Percentiles rank a stretch among this genome's conserved stretches.
These are phyloP conservation scores for Otis tarda DNA, from an alignment of 2,113 vertebrate species.

Conservation along the genomic window DNA sequence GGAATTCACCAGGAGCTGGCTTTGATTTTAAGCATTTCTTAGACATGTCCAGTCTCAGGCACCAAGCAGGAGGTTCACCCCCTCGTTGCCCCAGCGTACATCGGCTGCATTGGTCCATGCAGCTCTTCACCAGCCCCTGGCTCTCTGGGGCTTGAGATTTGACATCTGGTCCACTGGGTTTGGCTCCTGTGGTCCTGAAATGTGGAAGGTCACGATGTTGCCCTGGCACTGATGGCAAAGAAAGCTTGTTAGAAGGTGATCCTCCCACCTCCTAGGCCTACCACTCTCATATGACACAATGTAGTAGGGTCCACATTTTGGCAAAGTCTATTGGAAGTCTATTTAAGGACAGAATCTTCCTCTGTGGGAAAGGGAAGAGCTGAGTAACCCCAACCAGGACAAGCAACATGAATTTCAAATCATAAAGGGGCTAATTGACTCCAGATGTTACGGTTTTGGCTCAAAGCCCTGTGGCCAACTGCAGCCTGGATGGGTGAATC, in stretches of 20 bases:
- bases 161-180: background rate
- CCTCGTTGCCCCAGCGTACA: background rate
- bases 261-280: accelerated
- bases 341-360: background rate
- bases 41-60: background rate
- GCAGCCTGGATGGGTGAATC: background rate
- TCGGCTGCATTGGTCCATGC: background rate
- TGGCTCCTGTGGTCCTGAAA: background rate
- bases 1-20: background rate
- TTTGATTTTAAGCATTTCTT: background rate
- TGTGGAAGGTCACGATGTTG: background rate
- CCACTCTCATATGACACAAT: background rate
- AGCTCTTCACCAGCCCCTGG: background rate
- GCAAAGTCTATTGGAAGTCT: background rate
- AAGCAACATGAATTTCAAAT: background rate
- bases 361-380: background rate
- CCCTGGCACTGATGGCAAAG: background rate
- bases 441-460: background rate
- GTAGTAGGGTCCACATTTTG: background rate
- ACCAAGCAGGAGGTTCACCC: background rate
- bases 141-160: background rate
- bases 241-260: background rate
- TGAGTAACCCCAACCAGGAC: background rate
- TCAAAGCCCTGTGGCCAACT: background rate
- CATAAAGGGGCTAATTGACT: background rate